These are phyloP conservation scores for Dryas iulia DNA, from an alignment of 1,140 invertebrate genomes.

Conservation along the genomic window DNA sequence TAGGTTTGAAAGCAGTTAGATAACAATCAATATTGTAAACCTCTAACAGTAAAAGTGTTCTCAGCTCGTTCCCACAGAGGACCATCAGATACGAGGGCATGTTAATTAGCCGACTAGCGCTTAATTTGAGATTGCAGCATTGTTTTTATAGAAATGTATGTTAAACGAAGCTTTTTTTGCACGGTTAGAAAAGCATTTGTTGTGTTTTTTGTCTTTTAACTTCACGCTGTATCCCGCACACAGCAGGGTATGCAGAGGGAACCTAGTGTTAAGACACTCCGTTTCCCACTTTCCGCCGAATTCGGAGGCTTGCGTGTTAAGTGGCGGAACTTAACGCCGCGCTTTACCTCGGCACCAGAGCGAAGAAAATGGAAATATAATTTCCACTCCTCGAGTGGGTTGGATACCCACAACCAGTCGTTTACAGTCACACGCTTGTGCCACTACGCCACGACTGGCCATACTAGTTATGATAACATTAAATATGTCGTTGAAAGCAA, in stretches of 20 bases:
- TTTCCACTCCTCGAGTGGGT: no score
- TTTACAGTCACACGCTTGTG: no score
- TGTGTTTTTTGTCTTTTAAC: background rate
- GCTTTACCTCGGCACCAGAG: no score
- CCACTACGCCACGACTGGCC: no score
- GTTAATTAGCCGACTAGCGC: background rate
- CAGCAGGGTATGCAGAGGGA: background rate
- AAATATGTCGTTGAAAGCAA: no score
- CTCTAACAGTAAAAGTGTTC: background rate
- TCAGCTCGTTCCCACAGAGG: conserved; percentile 9
- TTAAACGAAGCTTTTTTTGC: background rate
- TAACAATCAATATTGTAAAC: background rate
- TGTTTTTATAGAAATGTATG: background rate
- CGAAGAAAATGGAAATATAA: no score
- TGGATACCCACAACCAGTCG: no score
- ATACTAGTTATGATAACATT: no score
- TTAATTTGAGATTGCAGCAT: background rate
- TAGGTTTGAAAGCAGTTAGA: background rate
- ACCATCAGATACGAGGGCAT: background rate
- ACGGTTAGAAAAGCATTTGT: no score
- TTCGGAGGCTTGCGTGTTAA: background rate
- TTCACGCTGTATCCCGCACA: background rate
- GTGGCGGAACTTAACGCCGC: background rate
- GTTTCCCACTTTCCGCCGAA: background rate
- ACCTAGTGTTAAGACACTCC: background rate